A percentile compares a stretch with the other conserved stretches of the same genome.
These are phyloP conservation scores for Polypterus senegalus DNA, from an alignment of 2,113 vertebrate genomes.

Conservation along the genomic window DNA sequence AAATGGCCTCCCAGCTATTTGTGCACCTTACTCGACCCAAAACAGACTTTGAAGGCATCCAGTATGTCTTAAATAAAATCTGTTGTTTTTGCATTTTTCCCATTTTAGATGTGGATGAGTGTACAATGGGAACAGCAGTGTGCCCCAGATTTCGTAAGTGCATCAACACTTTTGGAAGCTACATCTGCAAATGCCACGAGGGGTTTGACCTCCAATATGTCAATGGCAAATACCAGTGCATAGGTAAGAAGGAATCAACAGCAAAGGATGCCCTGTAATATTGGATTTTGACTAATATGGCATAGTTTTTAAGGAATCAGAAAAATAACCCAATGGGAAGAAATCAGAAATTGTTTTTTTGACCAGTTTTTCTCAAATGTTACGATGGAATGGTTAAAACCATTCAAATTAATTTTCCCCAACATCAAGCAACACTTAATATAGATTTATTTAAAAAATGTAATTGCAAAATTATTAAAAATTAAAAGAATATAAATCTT, in stretches of 20 bases:
- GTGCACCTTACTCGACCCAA: too few relatives aligned
- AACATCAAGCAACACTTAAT: too few relatives aligned
- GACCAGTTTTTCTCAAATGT: too few relatives aligned
- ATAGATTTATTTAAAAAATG: too few relatives aligned
- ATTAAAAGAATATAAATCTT: too few relatives aligned
- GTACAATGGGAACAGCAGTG: constrained; percentile 61
- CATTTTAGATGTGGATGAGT: constrained; percentile 81
- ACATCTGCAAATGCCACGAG: constrained; percentile 86
- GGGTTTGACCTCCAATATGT: constrained; percentile 87
- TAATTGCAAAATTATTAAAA: too few relatives aligned
- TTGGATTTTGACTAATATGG: neutral
- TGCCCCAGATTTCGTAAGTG: constrained; percentile 85
- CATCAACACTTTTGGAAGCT: constrained; percentile 93
- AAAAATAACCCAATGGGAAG: neutral
- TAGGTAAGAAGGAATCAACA: constrained; percentile 47
- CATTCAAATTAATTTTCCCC: too few relatives aligned
- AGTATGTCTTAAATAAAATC: too few relatives aligned
- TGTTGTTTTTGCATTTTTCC: neutral
- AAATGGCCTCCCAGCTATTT: too few relatives aligned
- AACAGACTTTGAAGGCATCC: too few relatives aligned
- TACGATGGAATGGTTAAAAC: too few relatives aligned
- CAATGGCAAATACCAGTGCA: constrained; percentile 86
- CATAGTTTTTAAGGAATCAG: neutral
- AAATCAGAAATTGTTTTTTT: neutral
- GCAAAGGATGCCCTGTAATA: too few relatives aligned